Conservation (phyloP, 2,797 vertebrate genomes). For the Syncerus caffer region DNA sequence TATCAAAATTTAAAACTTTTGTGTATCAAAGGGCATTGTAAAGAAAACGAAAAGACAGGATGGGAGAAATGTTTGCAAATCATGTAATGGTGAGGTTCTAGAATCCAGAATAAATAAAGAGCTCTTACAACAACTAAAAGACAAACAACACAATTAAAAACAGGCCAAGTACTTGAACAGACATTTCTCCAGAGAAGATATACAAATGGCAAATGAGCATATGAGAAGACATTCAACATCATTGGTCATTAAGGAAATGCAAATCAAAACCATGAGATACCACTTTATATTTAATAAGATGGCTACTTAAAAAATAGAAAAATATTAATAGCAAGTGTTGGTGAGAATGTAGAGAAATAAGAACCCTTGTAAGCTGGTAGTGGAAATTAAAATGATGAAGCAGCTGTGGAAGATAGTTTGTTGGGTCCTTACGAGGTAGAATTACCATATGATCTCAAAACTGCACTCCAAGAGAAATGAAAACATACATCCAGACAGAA, state of each 20-base stretch:
- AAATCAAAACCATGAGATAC: not conserved
- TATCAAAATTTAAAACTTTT: not conserved
- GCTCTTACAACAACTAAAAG: not conserved
- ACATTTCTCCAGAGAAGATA: not conserved
- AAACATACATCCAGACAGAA: not conserved
- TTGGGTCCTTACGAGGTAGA: not conserved
- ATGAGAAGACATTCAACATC: not conserved
- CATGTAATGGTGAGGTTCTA: not conserved
- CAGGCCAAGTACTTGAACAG: not conserved
- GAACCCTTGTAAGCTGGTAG: not conserved
- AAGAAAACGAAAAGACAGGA: not conserved
- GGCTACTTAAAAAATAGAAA: not conserved
- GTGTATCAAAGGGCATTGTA: not conserved
- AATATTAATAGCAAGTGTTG: not conserved
- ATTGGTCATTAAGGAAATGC: rapidly evolving
- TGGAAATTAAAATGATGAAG: rapidly evolving
- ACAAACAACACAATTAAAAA: not conserved
- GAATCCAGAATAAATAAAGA: not conserved
- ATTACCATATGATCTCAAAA: not conserved
- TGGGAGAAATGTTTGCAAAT: not conserved
- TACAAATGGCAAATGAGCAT: not conserved
- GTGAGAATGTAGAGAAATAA: not conserved
- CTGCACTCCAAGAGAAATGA: not conserved
- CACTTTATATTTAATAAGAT: not conserved
- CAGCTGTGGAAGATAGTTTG: too few relatives aligned